A percentile compares a stretch with the other conserved stretches of the same genome.
These are phyloP conservation scores for Circaetus gallicus DNA, from an alignment of 2,113 vertebrate genomes.

Conservation along the genomic window DNA sequence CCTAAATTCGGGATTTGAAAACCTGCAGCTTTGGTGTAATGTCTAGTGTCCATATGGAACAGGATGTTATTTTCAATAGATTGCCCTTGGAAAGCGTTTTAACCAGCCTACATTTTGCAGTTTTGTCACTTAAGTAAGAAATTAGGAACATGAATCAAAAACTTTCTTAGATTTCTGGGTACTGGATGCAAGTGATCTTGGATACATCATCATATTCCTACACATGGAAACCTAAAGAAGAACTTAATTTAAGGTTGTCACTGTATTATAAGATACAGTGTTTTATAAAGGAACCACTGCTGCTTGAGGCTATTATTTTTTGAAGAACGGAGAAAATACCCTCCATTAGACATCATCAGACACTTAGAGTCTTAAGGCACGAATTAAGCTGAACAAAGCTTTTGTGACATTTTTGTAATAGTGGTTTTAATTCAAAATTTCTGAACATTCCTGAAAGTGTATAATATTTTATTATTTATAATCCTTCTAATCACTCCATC, in stretches of 20 bases:
- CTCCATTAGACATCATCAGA: not conserved
- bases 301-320: not conserved
- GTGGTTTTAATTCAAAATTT: not conserved
- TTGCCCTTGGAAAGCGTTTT: not conserved
- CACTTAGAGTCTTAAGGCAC: not conserved
- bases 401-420: not conserved
- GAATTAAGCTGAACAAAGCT: not conserved
- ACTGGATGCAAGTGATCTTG: not conserved
- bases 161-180: not conserved
- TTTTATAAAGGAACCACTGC: not conserved
- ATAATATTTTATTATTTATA: not conserved
- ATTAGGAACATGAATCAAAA: not conserved
- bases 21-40: not conserved
- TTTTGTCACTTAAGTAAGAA: not conserved
- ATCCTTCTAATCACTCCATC: not conserved
- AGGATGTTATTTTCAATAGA: not conserved
- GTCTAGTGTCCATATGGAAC: slow-evolving; percentile 16
- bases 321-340: not conserved
- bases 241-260: not conserved
- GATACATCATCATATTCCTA: not conserved
- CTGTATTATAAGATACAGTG: not conserved
- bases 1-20: not conserved
- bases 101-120: not conserved
- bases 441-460: not conserved
- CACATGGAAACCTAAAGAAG: not conserved